These are phyloP conservation scores for Drosophila nigrodunni DNA, from an alignment of 1,140 invertebrate species.

Conservation along the genomic window DNA sequence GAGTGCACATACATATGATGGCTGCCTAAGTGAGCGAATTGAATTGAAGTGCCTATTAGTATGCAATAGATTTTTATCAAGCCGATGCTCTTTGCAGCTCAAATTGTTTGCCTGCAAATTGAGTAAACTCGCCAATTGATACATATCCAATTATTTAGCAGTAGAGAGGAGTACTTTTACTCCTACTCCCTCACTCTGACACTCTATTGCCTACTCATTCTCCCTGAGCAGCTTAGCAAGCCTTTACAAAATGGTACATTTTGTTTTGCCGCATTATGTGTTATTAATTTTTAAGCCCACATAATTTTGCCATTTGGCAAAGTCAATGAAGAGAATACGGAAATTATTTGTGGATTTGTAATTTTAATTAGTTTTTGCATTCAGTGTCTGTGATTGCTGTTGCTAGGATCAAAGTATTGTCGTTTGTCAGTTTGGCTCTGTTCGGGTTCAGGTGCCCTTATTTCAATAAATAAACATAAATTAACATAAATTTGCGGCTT, in stretches of 20 bases:
- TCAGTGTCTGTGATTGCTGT: slow-evolving; percentile 36
- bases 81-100: slow-evolving; percentile 55
- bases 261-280: slow-evolving; percentile 56
- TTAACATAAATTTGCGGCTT: slow-evolving; percentile 46
- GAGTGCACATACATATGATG: slow-evolving; percentile 11
- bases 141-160: slow-evolving; percentile 53
- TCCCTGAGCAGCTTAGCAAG: slow-evolving; percentile 2
- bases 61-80: slow-evolving; percentile 71
- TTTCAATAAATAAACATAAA: slow-evolving; percentile 21
- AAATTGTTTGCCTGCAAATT: slow-evolving; percentile 64
- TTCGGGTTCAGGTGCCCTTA: neutral
- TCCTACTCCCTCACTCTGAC: neutral
- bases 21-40: slow-evolving; percentile 64
- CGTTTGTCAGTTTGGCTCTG: neutral
- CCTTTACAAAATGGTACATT: slow-evolving; percentile 31
- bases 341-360: slow-evolving; percentile 63
- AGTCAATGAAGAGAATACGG: slow-evolving; percentile 42
- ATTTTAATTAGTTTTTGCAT: slow-evolving; percentile 53
- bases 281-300: slow-evolving; percentile 60
- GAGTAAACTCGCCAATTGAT: slow-evolving; percentile 61
- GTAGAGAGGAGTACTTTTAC: neutral
- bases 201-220: neutral
- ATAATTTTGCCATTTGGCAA: slow-evolving; percentile 53
- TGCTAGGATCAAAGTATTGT: slow-evolving; percentile 28
- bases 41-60: slow-evolving; percentile 70